Conservation (phyloP, 2,113 vertebrate genomes). For the Gracilinanus agilis region DNA sequence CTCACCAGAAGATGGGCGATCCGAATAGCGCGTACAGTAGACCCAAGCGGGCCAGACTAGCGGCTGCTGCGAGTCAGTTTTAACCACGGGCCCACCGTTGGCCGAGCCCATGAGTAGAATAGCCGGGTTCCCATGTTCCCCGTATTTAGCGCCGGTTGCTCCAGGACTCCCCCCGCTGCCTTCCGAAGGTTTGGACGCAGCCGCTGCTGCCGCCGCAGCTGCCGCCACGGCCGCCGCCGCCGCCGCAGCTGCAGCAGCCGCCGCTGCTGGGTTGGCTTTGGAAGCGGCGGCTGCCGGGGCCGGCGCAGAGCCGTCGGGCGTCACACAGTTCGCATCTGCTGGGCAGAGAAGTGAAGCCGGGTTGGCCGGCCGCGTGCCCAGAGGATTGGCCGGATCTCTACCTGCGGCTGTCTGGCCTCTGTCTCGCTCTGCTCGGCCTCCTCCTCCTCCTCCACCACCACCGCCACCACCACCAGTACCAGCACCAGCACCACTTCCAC, state of each 20-base stretch:
- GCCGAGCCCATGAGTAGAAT: constrained; percentile 90
- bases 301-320: constrained; percentile 90
- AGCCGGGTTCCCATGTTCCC: constrained; percentile 90
- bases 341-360: constrained; percentile 88
- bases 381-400: constrained; percentile 90
- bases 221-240: constrained; percentile 78
- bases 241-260: constrained; percentile 82
- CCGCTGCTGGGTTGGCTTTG: constrained; percentile 74
- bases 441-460: constrained; percentile 60
- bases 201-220: constrained; percentile 84
- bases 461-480: constrained; percentile 73
- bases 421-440: constrained; percentile 79
- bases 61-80: constrained; percentile 90
- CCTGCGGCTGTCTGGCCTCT: constrained; percentile 88
- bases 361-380: constrained; percentile 87
- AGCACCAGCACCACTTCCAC: constrained; percentile 36
- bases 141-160: constrained; percentile 86
- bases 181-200: constrained; percentile 80
- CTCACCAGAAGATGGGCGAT: constrained; percentile 99
- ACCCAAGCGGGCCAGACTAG: constrained; percentile 98
- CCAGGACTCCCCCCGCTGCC: constrained; percentile 84
- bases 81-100: constrained; percentile 86
- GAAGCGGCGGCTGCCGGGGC: constrained; percentile 76
- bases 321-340: constrained; percentile 91
- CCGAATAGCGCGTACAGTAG: constrained; percentile 98